A percentile compares a stretch with the other conserved stretches of the same genome.
phyloP scores from a whole-genome alignment of 2,797 vertebrate genomes.

The Poeciliopsis infans region DNA sequence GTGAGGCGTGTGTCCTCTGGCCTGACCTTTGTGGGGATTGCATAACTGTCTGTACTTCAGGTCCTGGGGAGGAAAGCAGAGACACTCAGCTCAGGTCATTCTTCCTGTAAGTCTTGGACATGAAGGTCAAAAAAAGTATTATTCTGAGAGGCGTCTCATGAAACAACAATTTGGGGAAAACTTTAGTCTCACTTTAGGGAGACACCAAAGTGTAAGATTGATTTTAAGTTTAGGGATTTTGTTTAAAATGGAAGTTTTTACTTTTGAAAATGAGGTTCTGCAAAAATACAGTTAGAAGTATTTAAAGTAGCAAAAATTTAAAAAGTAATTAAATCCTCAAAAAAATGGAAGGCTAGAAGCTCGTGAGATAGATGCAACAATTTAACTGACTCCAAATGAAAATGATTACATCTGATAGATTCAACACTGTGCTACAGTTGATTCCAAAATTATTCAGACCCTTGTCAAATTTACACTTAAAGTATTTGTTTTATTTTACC shows the following conservation, averaged over 20 bases:
- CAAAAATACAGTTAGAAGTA: background rate
- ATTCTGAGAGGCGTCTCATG: background rate
- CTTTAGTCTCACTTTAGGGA: background rate
- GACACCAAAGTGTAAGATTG: background rate
- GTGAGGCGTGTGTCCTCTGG: slow-evolving; percentile 4
- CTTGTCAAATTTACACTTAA: background rate
- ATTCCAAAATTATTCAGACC: background rate
- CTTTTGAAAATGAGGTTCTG: background rate
- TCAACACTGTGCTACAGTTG: background rate
- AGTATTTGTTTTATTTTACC: background rate
- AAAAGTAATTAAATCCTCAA: background rate
- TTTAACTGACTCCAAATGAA: background rate
- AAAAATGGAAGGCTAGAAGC: background rate
- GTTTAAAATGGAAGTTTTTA: background rate
- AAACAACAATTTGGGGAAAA: background rate
- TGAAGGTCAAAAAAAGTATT: background rate
- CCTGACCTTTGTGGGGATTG: slow-evolving; percentile 14
- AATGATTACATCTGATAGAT: background rate
- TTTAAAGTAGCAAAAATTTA: background rate
- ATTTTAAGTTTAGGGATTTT: background rate
- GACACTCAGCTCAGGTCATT: background rate
- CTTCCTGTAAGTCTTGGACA: background rate
- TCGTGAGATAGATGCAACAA: background rate
- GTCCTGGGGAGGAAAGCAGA: slow-evolving; percentile 5
- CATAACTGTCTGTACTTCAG: slow-evolving; percentile 13